Base-by-base conservation (phyloP, 2,113 vertebrate species). In the Galemys pyrenaicus region DNA sequence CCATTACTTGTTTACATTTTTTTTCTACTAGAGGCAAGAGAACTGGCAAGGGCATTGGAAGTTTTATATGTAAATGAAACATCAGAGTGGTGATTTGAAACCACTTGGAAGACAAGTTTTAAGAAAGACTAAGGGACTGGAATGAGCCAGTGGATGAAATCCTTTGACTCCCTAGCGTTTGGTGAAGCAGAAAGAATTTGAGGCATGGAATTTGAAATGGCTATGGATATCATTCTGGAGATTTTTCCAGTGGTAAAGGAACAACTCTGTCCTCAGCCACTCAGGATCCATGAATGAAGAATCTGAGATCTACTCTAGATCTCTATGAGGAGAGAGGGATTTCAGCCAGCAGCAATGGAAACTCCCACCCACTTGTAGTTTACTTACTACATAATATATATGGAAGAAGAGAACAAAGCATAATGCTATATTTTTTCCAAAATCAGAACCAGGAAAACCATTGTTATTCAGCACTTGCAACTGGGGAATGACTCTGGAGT, bases 401-500 rank as follows among this genome's bases (percentile, higher is more conserved):
- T 12, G 0, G 10, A 35, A 46, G 56, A 32, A 22, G 24, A 64
- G 7, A 28, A 28, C 10, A 2, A 19, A 41, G 46, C 46, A 28
- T 74, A 39, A 58, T 10, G 65, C 12, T 85, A 6, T 13, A 44
- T 44, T 49, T 71, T 77, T 62, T 60, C 73, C 62, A 65, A 9
- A 82, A 37, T 65, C 68, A 64, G 37, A 80, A 86, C 67, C n/a
- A 58, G 46, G 24, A 37, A 71, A 46, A n/a, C 12, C n/a, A 82
- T 22, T 13, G 2, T 26, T 62, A 11, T 17, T 35, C 96, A 99
- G 98, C 78, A 99, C 98, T 0, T 99, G 98, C 70, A 98, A 98
- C 92, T 99, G 98, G 28, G 99, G 99, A 75, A 98, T 98, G 86
- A 98, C 98, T 51, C 97, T 99, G 95, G 98, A 99, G 90, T 93